Base-by-base conservation (phyloP, 2,888 invertebrate genomes). In the Aspidiotus rigidus region DNA sequence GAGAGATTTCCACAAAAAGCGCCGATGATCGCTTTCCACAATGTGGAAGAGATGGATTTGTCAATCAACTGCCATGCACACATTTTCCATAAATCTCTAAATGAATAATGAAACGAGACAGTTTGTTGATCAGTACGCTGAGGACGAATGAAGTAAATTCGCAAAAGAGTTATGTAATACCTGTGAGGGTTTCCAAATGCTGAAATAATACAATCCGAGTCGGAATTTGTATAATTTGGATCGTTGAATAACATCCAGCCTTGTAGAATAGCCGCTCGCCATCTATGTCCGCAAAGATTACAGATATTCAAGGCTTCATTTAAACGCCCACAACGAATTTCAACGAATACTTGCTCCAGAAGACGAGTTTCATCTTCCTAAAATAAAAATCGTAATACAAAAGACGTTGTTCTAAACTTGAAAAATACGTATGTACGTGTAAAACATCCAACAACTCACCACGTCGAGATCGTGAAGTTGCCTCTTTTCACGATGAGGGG, bases 211-310 rank as follows among this genome's bases (percentile, higher is more conserved):
- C 74, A 74, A 3, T 67, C 75, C 74, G 64, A 57, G 41, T 72
- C 72, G 10, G 67, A 70, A 64, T 80, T 79, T 63, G 83, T 82
- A 74, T 85, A 86, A 75, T 93, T 91, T 7, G 91, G 86, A 80
- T 96, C 93, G 76, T 95, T 90, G 75, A 87, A 85, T 41, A 93
- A 81, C 69, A 87, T 83, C 93, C 95, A 95, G 5, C 96, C 96
- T 77, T 94, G 89, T 54, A 96, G 79, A 28, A 90, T 85, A 7
- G 93, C 93, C 0, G 93, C 93, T 63, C 93, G 81, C 95, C 95
- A 95, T 2, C 89, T 85, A 78, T 96, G 94, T 0, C 96, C 96
- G 75, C 89, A 89, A 75, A 86, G 87, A 57, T 87, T 83, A 75
- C 93, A 93, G 49, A 93, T 78, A 71, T 88, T 84, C 76, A 93